Conservation (phyloP, 2,888 invertebrate species). For the Aphidius colemani region DNA sequence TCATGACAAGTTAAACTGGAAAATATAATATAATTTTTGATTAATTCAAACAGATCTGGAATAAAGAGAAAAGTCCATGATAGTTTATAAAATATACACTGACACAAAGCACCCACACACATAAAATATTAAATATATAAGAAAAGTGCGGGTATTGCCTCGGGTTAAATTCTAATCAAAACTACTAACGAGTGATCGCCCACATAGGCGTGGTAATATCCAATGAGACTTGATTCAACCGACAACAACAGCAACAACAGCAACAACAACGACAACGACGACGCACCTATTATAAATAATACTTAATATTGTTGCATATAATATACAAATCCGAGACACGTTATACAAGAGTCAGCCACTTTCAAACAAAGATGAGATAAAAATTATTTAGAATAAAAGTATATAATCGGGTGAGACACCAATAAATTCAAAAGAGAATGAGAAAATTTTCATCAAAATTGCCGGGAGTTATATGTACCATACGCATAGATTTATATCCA, state of each 20-base stretch:
- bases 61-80: too few relatives aligned
- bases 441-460: conserved; percentile 8
- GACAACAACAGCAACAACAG: too few relatives aligned
- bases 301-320: conserved; percentile 2
- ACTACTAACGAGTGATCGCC: conserved; percentile 32
- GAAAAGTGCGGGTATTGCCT: conserved; percentile 9
- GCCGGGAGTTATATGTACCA: conserved; percentile 25
- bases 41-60: background rate
- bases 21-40: background rate
- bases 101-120: too few relatives aligned
- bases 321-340: conserved; percentile 10
- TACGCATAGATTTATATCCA: conserved; percentile 14
- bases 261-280: background rate
- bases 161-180: conserved; percentile 30
- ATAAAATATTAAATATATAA: background rate
- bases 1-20: background rate
- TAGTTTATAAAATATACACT: too few relatives aligned
- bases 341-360: background rate
- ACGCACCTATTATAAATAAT: conserved; percentile 24
- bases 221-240: conserved; percentile 15
- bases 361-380: background rate
- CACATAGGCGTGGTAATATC: conserved; percentile 28
- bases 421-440: too few relatives aligned
- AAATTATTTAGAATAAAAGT: background rate
- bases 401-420: conserved; percentile 5